Evolutionary conservation across 2,888 invertebrate species (phyloP).

Genomic region (Ennomos erosarius): DNA sequence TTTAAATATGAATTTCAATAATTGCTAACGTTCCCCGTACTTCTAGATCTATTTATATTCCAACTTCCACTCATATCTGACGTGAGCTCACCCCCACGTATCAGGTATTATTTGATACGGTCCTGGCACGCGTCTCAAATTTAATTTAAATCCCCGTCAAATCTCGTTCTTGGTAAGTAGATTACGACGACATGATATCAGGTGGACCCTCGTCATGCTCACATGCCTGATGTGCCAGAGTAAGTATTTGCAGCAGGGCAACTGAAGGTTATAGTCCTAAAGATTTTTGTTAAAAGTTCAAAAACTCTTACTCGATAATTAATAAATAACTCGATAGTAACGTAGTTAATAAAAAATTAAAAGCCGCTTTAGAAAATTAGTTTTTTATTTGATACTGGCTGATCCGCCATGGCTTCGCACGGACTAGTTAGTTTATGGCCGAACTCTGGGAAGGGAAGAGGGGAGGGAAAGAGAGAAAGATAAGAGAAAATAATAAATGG

Average conservation of each 20-base stretch:
- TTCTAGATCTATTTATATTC: neutral
- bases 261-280: too few species aligned
- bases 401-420: too few species aligned
- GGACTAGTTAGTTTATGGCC: too few species aligned
- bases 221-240: constrained; percentile 11
- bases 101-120: constrained; percentile 28
- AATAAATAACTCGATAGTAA: too few species aligned
- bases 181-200: constrained; percentile 39
- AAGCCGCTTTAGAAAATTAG: too few species aligned
- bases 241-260: constrained; percentile 3
- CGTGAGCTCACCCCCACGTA: constrained; percentile 23
- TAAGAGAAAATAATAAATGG: neutral
- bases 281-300: too few species aligned
- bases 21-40: too few species aligned
- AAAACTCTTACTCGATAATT: too few species aligned
- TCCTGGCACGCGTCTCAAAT: constrained; percentile 39
- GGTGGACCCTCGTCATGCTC: constrained; percentile 42
- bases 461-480: neutral
- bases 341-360: too few species aligned
- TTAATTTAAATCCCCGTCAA: constrained; percentile 44
- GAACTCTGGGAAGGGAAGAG: too few species aligned
- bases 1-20: too few species aligned
- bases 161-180: constrained; percentile 41
- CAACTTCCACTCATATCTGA: constrained; percentile 16
- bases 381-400: too few species aligned